Evolutionary conservation across 1,140 invertebrate species (phyloP), one percentile per base, ranked within the genome.

Genomic region (Drosophila seguyi): DNA sequence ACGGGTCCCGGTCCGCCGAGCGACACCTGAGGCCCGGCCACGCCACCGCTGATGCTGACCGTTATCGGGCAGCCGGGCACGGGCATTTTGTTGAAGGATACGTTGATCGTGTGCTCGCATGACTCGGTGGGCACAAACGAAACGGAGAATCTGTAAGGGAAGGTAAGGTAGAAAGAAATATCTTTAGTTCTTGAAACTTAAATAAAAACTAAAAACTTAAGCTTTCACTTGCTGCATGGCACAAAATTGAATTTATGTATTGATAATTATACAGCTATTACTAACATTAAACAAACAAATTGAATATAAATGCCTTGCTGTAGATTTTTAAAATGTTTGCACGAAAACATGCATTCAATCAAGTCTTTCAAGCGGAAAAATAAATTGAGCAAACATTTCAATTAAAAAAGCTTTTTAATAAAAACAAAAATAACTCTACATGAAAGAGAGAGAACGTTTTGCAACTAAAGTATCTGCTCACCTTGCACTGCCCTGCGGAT

Each of bases 71-170:
- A 97, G 45, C 97, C 97, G 47, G 95, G 96, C 0, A 97, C 96
- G 45, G 95, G 94, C 94, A 94, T 94, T 94, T 99, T 99, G 93
- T 99, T 99, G 93, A 99, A 99, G 31, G 98, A 97, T 14, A 99
- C 97, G 92, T 98, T 98, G 74, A 99, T 98, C 38, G 98, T 95
- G 93, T 99, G 99, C 93, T 98, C 97, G 85, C 96, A 97, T 22
- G 97, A 95, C 93, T 99, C 98, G 34, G 97, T 95, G 31, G 98
- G 98, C 57, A 98, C 96, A 93, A 99, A 99, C 75, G 97, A 97
- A 56, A 99, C 98, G 53, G 98, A 97, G 93, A 99, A 99, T 77
- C 97, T 95, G 58, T 18, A 34, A 34, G 16, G 10, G 16, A 25
- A 57, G 1, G 14, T n/a, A 47, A 3, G 38, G 10, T 16, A 29